Evolutionary conservation across 2,113 vertebrate genomes (phyloP).

Genomic region (Entelurus aequoreus): DNA sequence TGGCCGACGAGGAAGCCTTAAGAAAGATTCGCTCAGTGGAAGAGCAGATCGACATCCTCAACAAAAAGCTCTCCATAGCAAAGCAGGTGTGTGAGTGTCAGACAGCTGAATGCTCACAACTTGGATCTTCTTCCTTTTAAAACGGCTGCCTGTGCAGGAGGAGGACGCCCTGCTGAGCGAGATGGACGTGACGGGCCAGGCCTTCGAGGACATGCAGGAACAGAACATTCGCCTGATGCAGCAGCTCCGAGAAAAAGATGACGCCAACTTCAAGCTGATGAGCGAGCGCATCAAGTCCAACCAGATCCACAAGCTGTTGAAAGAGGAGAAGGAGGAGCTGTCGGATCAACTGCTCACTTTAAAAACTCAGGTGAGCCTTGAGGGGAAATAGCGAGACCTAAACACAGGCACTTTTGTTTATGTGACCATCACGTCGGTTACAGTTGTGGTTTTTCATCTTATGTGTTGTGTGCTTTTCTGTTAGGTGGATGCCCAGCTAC

Average conservation of each 20-base stretch:
- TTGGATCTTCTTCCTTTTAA: background rate
- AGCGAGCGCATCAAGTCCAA: conserved; percentile 97
- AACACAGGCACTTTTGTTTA: background rate
- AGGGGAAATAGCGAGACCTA: background rate
- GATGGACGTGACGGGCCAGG: conserved; percentile 98
- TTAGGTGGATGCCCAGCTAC: conserved; percentile 93
- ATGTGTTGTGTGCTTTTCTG: background rate
- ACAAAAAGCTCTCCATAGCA: conserved; percentile 93
- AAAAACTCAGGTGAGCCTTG: conserved; percentile 84
- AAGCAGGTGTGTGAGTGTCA: conserved; percentile 79
- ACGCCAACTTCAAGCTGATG: conserved; percentile 98
- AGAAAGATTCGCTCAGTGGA: conserved; percentile 92
- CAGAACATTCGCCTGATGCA: conserved; percentile 98
- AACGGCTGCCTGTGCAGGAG: conserved; percentile 69
- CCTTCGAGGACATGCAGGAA: conserved; percentile 98
- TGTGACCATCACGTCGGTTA: background rate
- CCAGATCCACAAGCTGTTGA: conserved; percentile 96
- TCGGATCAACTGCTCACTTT: conserved; percentile 91
- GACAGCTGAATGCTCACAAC: background rate
- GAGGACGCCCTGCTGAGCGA: conserved; percentile 93
- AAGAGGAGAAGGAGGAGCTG: conserved; percentile 95
- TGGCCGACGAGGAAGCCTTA: conserved; percentile 93
- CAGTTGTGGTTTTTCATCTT: background rate
- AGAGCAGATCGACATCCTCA: conserved; percentile 92
- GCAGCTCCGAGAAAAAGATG: conserved; percentile 94